phyloP scores from a whole-genome alignment of 2,888 invertebrate species.

The Rhamnusium bicolor region DNA sequence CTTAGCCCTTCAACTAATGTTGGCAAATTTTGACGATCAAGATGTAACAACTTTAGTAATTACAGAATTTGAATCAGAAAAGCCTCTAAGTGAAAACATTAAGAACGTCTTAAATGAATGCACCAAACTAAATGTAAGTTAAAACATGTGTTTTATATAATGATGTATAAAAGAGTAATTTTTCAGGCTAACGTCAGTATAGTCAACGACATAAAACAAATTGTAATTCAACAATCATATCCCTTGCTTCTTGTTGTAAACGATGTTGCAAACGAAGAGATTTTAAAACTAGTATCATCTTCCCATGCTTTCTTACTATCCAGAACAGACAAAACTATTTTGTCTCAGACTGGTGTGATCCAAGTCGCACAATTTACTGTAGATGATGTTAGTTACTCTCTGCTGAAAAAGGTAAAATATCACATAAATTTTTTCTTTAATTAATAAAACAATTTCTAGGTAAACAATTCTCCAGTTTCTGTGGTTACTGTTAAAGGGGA shows the following conservation, averaged over 20 bases:
- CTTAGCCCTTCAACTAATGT: constrained; percentile 61
- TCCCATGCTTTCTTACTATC: constrained; percentile 63
- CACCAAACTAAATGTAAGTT: constrained; percentile 62
- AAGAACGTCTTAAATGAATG: constrained; percentile 61
- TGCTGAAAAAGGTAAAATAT: constrained; percentile 63
- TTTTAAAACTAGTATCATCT: constrained; percentile 60
- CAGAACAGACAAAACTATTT: constrained; percentile 55
- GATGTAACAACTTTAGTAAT: constrained; percentile 60
- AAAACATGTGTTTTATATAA: background rate
- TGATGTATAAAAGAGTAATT: background rate
- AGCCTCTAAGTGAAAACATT: constrained; percentile 57
- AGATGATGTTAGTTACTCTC: constrained; percentile 59
- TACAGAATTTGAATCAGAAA: constrained; percentile 63
- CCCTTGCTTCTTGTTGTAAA: constrained; percentile 65
- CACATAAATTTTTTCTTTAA: background rate
- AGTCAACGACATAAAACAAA: constrained; percentile 60
- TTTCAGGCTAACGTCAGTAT: constrained; percentile 63
- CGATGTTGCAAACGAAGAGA: constrained; percentile 59
- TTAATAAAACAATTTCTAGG: constrained; percentile 37
- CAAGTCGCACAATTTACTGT: constrained; percentile 61
- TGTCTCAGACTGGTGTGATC: constrained; percentile 54
- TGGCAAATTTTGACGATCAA: constrained; percentile 62
- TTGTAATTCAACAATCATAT: constrained; percentile 62
- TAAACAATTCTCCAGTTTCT: constrained; percentile 46
- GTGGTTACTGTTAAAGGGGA: constrained; percentile 62